Evolutionary conservation across 2,888 invertebrate genomes (phyloP), one percentile per base, ranked within the genome.

Genomic region (Ophion obscuratus): DNA sequence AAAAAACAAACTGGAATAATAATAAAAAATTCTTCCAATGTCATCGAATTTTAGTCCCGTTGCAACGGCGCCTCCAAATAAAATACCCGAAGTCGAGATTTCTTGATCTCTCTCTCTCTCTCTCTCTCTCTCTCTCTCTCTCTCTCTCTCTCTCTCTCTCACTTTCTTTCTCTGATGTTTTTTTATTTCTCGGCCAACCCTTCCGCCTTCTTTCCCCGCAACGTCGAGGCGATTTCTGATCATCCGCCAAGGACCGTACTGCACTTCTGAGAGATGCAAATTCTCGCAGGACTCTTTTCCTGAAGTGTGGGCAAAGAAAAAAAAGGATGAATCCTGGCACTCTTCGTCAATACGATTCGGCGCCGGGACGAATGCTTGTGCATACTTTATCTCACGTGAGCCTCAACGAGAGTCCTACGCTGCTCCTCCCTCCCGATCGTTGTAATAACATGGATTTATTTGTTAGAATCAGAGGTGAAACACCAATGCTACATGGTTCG

Each of bases 171-270:
- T 71, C 31, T 31, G 31, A 53, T 17, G 27, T 88, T 87, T 83
- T 81, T 79, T 85, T 74, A 70, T 80, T 75, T 47, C 77, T 70
- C 66, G 27, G 11, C 40, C 81, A 79, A 57, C 53, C 44, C 64
- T 76, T 66, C 17, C 66, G 57, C 70, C 79, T 75, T 82, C 87
- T 87, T 88, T 87, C 87, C 82, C 79, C 62, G 71, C 68, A 77
- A 76, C 44, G 64, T 53, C 20, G 7, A 64, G 24, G 40, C 62
- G 4, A 20, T 40, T n/a, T n/a, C 27, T 59, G 66, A 53, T 71
- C 75, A 68, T 73, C 20, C 62, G 59, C 61, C 66, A 40, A 64
- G 57, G 40, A 57, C 61, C 59, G 36, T 64, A 31, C 31, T 3
- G 17, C 57, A 17, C n/a, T n/a, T 36, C 17, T 44, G 24, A 20